A percentile compares a stretch with the other conserved stretches of the same genome.
Conservation (phyloP, 1,140 invertebrate genomes). For the Bombus haemorrhoidalis region DNA sequence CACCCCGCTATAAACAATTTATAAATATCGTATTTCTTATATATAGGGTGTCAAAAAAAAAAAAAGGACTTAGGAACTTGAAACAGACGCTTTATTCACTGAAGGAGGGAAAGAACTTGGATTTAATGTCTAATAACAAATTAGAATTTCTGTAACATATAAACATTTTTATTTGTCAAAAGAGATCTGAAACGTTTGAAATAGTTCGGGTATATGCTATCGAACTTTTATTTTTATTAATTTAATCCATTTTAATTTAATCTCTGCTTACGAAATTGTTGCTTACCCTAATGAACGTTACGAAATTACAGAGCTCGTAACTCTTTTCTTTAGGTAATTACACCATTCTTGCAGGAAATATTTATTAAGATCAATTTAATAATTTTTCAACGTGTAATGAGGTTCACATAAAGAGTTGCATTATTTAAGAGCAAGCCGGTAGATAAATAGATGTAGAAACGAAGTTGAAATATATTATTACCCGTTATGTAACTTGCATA, state of each 20-base stretch:
- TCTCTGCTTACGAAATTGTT: background rate
- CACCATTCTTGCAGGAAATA: background rate
- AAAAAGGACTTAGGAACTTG: background rate
- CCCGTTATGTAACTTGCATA: background rate
- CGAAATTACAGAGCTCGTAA: background rate
- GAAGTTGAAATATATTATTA: background rate
- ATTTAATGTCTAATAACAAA: background rate
- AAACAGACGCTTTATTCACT: background rate
- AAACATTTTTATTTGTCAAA: background rate
- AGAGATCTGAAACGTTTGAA: background rate
- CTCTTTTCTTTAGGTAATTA: background rate
- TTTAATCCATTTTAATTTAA: background rate
- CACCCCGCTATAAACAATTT: constrained; percentile 76
- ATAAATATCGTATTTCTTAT: constrained; percentile 29
- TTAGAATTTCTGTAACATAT: background rate
- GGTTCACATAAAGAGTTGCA: background rate
- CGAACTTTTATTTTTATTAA: background rate
- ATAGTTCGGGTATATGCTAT: background rate
- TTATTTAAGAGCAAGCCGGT: background rate
- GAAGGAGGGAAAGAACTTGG: background rate
- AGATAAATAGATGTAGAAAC: background rate
- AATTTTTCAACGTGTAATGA: background rate
- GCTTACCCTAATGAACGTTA: background rate
- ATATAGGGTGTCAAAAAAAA: background rate
- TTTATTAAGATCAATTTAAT: background rate